Evolutionary conservation across 2,888 invertebrate species (phyloP).

Genomic region (Drosophila rellima): DNA sequence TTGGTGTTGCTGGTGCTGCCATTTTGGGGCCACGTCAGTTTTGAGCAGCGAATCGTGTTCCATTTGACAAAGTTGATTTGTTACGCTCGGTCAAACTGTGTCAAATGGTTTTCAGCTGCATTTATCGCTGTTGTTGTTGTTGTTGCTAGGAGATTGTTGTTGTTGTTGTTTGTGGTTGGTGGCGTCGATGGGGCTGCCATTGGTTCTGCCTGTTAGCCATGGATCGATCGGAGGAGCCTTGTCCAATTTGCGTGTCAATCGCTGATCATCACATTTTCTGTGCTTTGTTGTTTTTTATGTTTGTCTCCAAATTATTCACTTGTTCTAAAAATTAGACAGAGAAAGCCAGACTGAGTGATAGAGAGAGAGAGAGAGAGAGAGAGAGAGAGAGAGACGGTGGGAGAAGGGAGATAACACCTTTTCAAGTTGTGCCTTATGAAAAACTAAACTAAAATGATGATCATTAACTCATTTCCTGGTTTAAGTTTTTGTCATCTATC

Average conservation of each 20-base stretch:
- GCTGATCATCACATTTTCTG: slow-evolving; percentile 26
- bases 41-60: slow-evolving; percentile 44
- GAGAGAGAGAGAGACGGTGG: too few relatives aligned
- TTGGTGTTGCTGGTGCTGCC: slow-evolving; percentile 28
- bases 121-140: slow-evolving; percentile 36
- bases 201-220: slow-evolving; percentile 63
- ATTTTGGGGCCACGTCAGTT: slow-evolving; percentile 56
- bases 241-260: slow-evolving; percentile 59
- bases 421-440: too few relatives aligned
- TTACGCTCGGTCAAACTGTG: slow-evolving; percentile 80
- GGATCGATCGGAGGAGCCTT: slow-evolving; percentile 50
- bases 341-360: slow-evolving; percentile 1
- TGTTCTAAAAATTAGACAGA: slow-evolving; percentile 2
- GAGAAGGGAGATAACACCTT: too few relatives aligned
- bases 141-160: slow-evolving; percentile 14
- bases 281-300: slow-evolving; percentile 15
- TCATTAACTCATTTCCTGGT: slow-evolving; percentile 5
- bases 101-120: slow-evolving; percentile 77
- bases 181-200: slow-evolving; percentile 25
- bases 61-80: slow-evolving; percentile 69
- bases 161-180: slow-evolving; percentile 1
- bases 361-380: neutral
- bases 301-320: slow-evolving; percentile 8
- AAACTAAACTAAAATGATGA: slow-evolving; percentile 3
- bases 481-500: neutral